phyloP scores from a whole-genome alignment of 2,797 vertebrate genomes.

The Anguilla pacifica region DNA sequence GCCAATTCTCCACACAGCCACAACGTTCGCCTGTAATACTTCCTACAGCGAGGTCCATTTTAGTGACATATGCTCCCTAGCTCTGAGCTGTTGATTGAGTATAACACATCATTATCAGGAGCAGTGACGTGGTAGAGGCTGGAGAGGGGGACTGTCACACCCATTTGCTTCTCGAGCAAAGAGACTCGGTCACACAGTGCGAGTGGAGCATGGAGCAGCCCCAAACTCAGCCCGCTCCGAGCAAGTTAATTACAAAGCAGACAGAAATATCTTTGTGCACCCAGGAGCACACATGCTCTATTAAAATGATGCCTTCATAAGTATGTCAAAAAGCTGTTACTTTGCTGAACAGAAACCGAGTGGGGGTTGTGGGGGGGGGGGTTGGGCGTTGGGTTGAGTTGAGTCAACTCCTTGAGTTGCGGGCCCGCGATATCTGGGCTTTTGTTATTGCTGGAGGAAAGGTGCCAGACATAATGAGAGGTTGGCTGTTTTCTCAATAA shows the following conservation, averaged over 20 bases:
- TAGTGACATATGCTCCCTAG: not conserved
- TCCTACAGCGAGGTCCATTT: not conserved
- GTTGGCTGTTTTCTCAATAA: constrained; percentile 39
- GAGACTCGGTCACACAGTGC: constrained; percentile 29
- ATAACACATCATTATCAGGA: not conserved
- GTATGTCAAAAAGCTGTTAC: constrained; percentile 46
- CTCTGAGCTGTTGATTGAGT: not conserved
- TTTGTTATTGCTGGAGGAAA: constrained; percentile 50
- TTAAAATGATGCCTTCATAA: constrained; percentile 56
- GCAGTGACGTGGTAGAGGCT: not conserved
- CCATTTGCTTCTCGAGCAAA: constrained; percentile 12
- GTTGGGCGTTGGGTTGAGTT: not conserved
- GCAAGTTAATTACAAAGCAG: constrained; percentile 49
- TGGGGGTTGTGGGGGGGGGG: not conserved
- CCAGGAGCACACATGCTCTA: constrained; percentile 56
- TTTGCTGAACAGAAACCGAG: not conserved
- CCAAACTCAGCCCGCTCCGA: constrained; percentile 32
- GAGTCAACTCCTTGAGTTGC: not conserved
- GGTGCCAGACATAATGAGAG: constrained; percentile 51
- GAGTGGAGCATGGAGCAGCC: not conserved
- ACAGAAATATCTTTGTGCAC: constrained; percentile 67
- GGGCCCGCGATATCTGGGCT: constrained; percentile 39
- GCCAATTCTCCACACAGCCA: not conserved
- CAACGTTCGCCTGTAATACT: not conserved
- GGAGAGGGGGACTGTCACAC: not conserved